A percentile compares a stretch with the other conserved stretches of the same genome.
These are phyloP conservation scores for Toxotes lorentzi DNA, from an alignment of 2,797 vertebrate genomes.

Conservation along the genomic window DNA sequence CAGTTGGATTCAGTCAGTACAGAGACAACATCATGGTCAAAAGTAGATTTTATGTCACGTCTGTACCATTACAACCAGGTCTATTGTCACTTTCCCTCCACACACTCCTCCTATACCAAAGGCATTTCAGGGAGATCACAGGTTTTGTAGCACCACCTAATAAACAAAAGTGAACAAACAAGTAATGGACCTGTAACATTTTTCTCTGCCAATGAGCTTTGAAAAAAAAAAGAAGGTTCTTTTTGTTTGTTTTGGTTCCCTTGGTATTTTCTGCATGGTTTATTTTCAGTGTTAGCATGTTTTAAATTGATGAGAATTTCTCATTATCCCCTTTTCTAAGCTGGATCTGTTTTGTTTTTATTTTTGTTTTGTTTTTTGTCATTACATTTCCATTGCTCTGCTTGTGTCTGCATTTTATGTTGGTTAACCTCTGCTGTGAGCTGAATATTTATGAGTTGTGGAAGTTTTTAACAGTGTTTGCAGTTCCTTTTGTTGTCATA, in stretches of 20 bases:
- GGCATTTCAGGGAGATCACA: constrained; percentile 10
- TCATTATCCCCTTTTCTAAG: constrained; percentile 59
- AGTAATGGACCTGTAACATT: neutral
- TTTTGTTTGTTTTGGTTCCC: constrained; percentile 50
- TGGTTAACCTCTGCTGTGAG: constrained; percentile 73
- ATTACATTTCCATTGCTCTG: constrained; percentile 56
- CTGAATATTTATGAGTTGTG: constrained; percentile 66
- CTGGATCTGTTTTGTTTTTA: constrained; percentile 47
- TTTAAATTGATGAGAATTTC: constrained; percentile 53
- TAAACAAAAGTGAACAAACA: neutral
- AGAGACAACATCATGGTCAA: neutral
- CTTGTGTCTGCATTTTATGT: constrained; percentile 76
- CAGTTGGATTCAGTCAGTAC: neutral
- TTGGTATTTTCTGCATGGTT: constrained; percentile 65
- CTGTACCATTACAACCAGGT: constrained; percentile 1
- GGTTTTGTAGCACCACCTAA: neutral
- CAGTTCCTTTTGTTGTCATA: constrained; percentile 64
- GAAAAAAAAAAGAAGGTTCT: neutral
- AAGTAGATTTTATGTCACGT: constrained; percentile 17
- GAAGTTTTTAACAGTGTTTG: constrained; percentile 60
- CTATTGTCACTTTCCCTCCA: neutral
- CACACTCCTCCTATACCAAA: neutral
- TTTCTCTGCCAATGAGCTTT: constrained; percentile 6
- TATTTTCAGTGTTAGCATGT: constrained; percentile 51
- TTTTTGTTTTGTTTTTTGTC: constrained; percentile 30